Percentiles rank a stretch among this genome's conserved stretches.
Conservation (phyloP, 2,888 invertebrate species). For the Dryococelus australis region DNA sequence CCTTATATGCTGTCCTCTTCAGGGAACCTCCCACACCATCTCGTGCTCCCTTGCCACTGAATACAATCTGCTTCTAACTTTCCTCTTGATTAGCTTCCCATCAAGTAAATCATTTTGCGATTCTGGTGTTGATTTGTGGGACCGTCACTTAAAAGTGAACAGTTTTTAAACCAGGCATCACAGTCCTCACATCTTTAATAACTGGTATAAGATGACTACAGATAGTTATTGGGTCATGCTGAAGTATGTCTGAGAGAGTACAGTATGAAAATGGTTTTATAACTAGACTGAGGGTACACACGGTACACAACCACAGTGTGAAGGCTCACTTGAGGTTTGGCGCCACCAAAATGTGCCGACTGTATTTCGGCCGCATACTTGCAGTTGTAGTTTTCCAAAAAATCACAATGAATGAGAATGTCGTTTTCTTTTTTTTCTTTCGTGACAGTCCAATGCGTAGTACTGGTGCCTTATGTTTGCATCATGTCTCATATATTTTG, state of each 20-base stretch:
- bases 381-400: conserved; percentile 12
- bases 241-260: conserved; percentile 17
- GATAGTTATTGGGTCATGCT: conserved; percentile 20
- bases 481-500: conserved; percentile 10
- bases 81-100: background rate
- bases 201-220: conserved; percentile 20
- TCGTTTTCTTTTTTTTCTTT: background rate
- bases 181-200: background rate
- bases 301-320: conserved; percentile 17
- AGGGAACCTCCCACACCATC: conserved; percentile 19
- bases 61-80: conserved; percentile 17
- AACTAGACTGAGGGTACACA: background rate
- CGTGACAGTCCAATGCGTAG: conserved; percentile 3
- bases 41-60: conserved; percentile 23
- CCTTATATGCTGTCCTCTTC: conserved; percentile 1
- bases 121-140: background rate
- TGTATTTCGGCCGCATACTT: conserved; percentile 17
- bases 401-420: background rate
- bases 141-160: conserved; percentile 3
- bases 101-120: conserved; percentile 13
- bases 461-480: conserved; percentile 13
- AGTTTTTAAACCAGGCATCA: background rate
- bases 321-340: conserved; percentile 6
- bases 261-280: conserved; percentile 20
- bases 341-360: conserved; percentile 21